Conservation (phyloP, 2,797 vertebrate species). For the Peromyscus melanophrys region DNA sequence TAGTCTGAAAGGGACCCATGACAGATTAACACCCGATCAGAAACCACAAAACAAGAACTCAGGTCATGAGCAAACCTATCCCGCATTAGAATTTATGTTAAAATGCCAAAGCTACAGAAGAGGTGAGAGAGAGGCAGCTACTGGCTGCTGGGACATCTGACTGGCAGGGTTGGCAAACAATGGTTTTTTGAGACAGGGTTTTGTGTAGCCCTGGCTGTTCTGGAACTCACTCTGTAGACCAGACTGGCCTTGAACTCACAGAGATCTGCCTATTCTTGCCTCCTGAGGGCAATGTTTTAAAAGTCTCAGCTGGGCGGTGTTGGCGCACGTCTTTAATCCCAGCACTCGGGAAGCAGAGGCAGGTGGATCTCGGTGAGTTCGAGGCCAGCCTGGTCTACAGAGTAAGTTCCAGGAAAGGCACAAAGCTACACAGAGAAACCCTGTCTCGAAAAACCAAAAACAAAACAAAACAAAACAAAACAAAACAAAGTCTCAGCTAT, state of each 20-base stretch:
- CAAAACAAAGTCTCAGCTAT: background rate
- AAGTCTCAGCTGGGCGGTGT: background rate
- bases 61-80: background rate
- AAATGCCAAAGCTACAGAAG: background rate
- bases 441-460: too few species aligned
- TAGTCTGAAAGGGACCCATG: background rate
- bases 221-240: background rate
- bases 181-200: background rate
- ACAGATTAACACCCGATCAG: rapidly evolving
- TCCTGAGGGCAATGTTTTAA: background rate
- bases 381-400: too few species aligned
- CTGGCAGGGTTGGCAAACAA: background rate
- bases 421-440: too few species aligned
- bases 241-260: background rate
- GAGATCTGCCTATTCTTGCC: background rate
- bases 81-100: background rate
- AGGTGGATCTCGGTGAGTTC: too few species aligned
- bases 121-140: background rate
- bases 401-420: too few species aligned
- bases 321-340: too few species aligned
- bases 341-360: too few species aligned
- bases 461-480: too few species aligned
- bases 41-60: background rate
- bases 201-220: background rate
- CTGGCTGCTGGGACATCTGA: background rate